Base-by-base conservation (phyloP, 2,888 invertebrate genomes). In the Pristionchus fissidentatus region DNA sequence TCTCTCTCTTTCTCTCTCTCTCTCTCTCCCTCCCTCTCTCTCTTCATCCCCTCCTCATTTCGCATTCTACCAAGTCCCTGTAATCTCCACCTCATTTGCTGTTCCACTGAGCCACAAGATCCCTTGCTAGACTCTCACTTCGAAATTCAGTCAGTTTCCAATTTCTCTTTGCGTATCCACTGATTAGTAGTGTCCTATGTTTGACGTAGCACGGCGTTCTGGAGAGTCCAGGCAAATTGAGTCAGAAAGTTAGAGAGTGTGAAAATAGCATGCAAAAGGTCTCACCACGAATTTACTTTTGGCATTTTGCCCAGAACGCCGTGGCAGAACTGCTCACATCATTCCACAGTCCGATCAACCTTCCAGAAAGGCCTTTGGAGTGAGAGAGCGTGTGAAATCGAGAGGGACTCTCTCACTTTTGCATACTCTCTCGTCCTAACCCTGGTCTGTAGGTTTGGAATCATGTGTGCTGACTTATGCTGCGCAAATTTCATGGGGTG, bases 21-120 rank as follows among this genome's bases (percentile, higher is more conserved):
- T 57, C 55, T 55, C 60, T 32, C 32, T 38, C 66, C 41, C 41
- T 8, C 38, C 41, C 26, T 57, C 57, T 29, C 29, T 57, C 57
- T 29, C 41, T n/a, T 66, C 66, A 66, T 66, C 66, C 66, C 66
- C 66, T 66, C 66, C 66, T 66, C 38, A 66, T 66, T 66, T 41
- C 66, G 22, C 66, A n/a, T n/a, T n/a, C n/a, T n/a, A n/a, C n/a
- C 38, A 22, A 22, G 22, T 41, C 38, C 10, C 66, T 38, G 66
- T 66, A 66, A 66, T 66, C 66, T 66, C 66, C 35, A 19, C 66
- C 22, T 19, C 10, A 55, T 4, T 41, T 60, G 7, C 60, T 60
- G 60, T 32, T 35, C 62, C 15, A 7, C 46, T 7, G 46, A 46
- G 22, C 55, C n/a, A 55, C 13, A 22, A 22, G 4, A 7, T 55